Percentiles rank a stretch among this genome's conserved stretches.
Evolutionary conservation across 2,888 invertebrate genomes (phyloP).

Genomic region (Pinctada fucata): DNA sequence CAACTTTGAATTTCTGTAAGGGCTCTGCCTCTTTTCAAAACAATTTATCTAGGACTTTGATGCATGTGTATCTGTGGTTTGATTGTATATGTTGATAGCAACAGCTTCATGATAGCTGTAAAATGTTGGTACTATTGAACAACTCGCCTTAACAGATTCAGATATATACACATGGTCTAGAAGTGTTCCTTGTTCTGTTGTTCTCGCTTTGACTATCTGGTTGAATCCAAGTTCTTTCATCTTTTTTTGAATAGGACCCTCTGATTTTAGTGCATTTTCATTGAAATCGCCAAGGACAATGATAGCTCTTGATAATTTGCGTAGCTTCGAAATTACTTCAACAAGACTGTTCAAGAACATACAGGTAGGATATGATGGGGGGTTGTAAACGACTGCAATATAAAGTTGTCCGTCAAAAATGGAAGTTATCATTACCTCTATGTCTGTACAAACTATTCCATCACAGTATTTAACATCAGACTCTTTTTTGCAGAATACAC

Average conservation of each 20-base stretch:
- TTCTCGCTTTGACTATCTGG: not conserved
- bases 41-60: no score
- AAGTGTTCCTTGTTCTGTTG: slow-evolving; percentile 1
- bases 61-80: no score
- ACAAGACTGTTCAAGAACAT: not conserved
- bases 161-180: slow-evolving; percentile 7
- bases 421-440: not conserved
- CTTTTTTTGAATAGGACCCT: no score
- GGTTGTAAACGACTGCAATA: not conserved
- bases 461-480: not conserved
- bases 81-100: no score
- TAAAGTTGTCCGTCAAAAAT: not conserved
- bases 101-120: no score
- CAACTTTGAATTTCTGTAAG: no score
- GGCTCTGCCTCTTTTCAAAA: no score
- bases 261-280: no score
- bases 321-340: not conserved
- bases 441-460: not conserved
- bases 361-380: not conserved
- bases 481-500: not conserved
- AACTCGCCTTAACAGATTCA: not conserved
- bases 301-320: no score
- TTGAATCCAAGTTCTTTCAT: no score
- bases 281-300: slow-evolving; percentile 4
- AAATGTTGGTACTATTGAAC: no score